Conservation (phyloP, 2,113 vertebrate genomes). For the Pseudorectes ferrugineus region DNA sequence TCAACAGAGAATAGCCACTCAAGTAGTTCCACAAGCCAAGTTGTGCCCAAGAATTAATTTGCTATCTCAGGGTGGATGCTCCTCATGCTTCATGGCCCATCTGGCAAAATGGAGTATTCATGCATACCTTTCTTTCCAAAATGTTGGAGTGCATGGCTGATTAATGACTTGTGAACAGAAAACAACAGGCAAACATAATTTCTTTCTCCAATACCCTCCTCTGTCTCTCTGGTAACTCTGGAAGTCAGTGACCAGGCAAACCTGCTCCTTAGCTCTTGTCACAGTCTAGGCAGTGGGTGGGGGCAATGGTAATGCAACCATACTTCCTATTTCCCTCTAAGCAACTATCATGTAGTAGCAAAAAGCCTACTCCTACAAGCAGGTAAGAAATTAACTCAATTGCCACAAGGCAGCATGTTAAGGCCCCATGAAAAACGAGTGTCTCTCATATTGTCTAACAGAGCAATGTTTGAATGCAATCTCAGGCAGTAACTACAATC, state of each 20-base stretch:
- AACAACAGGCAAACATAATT: neutral
- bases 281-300: neutral
- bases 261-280: neutral
- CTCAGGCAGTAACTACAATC: neutral
- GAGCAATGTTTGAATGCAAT: neutral
- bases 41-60: neutral
- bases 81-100: rapidly evolving
- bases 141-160: neutral
- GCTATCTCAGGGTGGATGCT: neutral
- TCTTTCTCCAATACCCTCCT: neutral
- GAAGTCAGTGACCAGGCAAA: neutral
- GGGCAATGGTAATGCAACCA: neutral
- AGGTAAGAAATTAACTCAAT: neutral
- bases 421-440: neutral
- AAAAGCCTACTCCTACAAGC: neutral
- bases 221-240: neutral
- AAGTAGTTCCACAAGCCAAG: neutral
- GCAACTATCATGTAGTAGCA: neutral
- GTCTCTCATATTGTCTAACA: neutral
- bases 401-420: neutral
- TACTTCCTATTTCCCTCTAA: neutral
- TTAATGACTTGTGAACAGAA: neutral
- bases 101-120: neutral
- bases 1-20: neutral
- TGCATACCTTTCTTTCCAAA: neutral